Base-by-base conservation (phyloP, 2,113 vertebrate species). In the Clarias macrocephalus region DNA sequence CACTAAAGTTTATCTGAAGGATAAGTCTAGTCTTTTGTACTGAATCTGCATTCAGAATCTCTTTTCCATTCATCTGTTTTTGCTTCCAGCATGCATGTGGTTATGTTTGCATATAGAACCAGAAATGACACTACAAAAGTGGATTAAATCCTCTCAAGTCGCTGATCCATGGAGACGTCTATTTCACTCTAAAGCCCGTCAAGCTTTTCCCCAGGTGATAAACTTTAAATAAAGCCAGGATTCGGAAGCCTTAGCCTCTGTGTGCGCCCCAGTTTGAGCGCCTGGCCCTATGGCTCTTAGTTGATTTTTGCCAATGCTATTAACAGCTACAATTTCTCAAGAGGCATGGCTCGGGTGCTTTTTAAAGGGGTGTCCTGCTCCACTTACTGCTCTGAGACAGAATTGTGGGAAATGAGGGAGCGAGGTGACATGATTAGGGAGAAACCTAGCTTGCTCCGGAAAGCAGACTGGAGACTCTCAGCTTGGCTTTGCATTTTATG, bases 351-450 rank as follows among this genome's bases (percentile, higher is more conserved):
- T 48, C 85, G 73, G 80, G 18, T 87, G 80, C 79, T 88, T 91
- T 89, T 88, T 89, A 87, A 90, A 88, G 72, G 89, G 90, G 63
- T 89, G 89, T 86, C 89, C 85, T 91, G 90, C 89, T 91, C 89
- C 82, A 91, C 89, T 90, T 91, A 87, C 57, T 72, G 73, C 48
- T 81, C 80, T 11, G 13, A 87, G 85, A 75, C 66, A 83, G 60
- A 76, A 73, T 83, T 80, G 86, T 56, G 62, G 68, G 30, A 63
- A 1, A 80, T 33, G 8, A 56, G 57, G 54, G 57, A 65, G 57
- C 3, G 28, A 42, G 52, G 37, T 84, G 85, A 65, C 56, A 65
- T 84, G 70, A 72, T 72, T 81, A 84, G 76, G 28, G n/a, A 68
- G 15, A 85, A 83, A 82, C 82, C 0, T 81, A 62, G 75, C 68